Evolutionary conservation across 2,797 vertebrate genomes (phyloP).

Genomic region (Liparis tanakae): DNA sequence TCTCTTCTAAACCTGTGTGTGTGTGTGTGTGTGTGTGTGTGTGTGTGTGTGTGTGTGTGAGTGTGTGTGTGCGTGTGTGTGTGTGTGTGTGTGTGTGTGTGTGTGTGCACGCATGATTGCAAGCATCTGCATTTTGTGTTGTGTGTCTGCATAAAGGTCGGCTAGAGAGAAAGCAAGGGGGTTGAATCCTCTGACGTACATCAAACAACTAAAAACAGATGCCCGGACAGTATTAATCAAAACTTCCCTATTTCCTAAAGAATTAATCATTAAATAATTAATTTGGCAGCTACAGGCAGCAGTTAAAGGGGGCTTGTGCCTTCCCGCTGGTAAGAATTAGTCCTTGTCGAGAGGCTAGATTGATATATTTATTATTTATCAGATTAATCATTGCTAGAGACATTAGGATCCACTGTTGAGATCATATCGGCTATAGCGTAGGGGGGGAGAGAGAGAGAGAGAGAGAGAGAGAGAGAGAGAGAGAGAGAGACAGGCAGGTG

Average conservation of each 20-base stretch:
- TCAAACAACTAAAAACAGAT: conserved; percentile 95
- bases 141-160: conserved; percentile 53
- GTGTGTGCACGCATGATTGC: conserved; percentile 12
- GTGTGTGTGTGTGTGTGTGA: too few relatives aligned
- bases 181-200: conserved; percentile 93
- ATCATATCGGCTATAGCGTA: conserved; percentile 78
- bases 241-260: conserved; percentile 98
- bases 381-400: conserved; percentile 98
- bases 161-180: conserved; percentile 74
- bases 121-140: not conserved
- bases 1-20: conserved; percentile 47
- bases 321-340: conserved; percentile 99
- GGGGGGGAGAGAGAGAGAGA: conserved; percentile 45
- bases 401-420: conserved; percentile 89
- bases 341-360: conserved; percentile 99
- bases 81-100: conserved; percentile 1
- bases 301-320: conserved; percentile 92
- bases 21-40: not conserved
- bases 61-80: too few relatives aligned
- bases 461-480: conserved; percentile 51
- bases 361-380: conserved; percentile 99
- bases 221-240: conserved; percentile 97
- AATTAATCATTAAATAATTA: conserved; percentile 99
- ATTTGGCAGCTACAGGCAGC: conserved; percentile 95
- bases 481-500: conserved; percentile 65